Evolutionary conservation across 2,113 vertebrate species (phyloP).

Genomic region (Trogon melanurus): DNA sequence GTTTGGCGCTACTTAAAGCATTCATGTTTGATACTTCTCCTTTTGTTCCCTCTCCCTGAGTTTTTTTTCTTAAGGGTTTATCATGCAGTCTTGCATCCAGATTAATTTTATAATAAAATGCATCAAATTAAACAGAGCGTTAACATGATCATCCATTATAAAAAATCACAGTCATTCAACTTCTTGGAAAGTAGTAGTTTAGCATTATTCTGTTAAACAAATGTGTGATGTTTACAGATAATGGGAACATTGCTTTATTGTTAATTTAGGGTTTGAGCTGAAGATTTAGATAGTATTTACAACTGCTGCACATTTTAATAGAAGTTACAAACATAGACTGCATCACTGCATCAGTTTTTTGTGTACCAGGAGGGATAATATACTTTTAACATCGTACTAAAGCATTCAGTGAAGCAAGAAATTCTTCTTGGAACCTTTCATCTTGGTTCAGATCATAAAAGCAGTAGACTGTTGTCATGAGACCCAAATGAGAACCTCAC

Average conservation of each 20-base stretch:
- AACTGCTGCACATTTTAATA: not conserved
- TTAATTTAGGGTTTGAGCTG: conserved; percentile 3
- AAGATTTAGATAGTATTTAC: not conserved
- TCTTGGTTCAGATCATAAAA: not conserved
- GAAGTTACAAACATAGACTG: not conserved
- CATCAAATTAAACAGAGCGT: not conserved
- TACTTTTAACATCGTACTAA: not conserved
- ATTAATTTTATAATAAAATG: conserved; percentile 36
- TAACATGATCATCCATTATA: not conserved
- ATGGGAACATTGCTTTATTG: not conserved
- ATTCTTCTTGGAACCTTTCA: not conserved
- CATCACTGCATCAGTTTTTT: not conserved
- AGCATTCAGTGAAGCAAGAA: not conserved
- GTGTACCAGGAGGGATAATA: not conserved
- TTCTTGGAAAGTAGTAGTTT: conserved; percentile 20
- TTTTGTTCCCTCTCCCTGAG: not conserved
- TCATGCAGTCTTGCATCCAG: not conserved
- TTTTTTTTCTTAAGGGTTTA: not conserved
- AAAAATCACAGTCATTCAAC: conserved; percentile 3
- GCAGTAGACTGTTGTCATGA: not conserved
- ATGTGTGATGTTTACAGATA: conserved; percentile 7
- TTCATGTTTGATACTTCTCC: conserved; percentile 27
- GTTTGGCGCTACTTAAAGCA: conserved; percentile 53
- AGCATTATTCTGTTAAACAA: conserved; percentile 26
- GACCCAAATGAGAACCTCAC: not conserved